Evolutionary conservation across 2,888 invertebrate genomes (phyloP), one percentile per base, ranked within the genome.

Genomic region (Eupithecia subumbrata): DNA sequence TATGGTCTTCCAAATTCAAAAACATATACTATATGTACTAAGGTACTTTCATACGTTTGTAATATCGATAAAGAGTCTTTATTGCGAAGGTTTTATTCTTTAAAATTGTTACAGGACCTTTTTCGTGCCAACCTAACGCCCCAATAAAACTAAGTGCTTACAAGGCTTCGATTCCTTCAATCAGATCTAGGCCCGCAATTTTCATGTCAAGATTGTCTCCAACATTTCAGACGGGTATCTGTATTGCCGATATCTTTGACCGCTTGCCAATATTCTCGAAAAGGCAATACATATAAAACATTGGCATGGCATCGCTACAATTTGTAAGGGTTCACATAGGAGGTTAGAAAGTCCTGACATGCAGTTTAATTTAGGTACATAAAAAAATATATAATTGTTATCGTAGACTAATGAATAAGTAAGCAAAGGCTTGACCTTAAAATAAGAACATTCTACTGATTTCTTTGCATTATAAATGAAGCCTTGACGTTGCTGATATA

Each of bases 211-310:
- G 30, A 30, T 64, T 34, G 30, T 34, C 30, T 64, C 64, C 8
- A n/a, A 64, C 34, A 64, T 34, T 34, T 64, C 34, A 34, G 30
- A 18, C 34, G 34, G 64, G 18, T 34, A 67, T 67, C 68, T 68
- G 43, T 68, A 22, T 68, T 68, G 43, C 22, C 43, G 40, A 40
- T 68, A 40, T 30, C 60, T 73, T 73, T 76, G 76, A 76, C 76
- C 68, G 68, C 73, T 37, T 73, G 76, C 76, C 73, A 73, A 76
- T 73, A 71, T 71, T 76, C 72, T 30, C 66, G 69, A 37, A 67
- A 69, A 72, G 56, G 52, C 75, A 40, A 43, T 68, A 40, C n/a
- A 68, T 63, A 37, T 37, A 37, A 37, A 37, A 37, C 37, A 37
- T 37, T 34, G 67, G 16, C 69, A 48, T 63, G 12, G 68, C 14